phyloP scores from a whole-genome alignment of 1,140 invertebrate species.

The Choristoneura fumiferana region DNA sequence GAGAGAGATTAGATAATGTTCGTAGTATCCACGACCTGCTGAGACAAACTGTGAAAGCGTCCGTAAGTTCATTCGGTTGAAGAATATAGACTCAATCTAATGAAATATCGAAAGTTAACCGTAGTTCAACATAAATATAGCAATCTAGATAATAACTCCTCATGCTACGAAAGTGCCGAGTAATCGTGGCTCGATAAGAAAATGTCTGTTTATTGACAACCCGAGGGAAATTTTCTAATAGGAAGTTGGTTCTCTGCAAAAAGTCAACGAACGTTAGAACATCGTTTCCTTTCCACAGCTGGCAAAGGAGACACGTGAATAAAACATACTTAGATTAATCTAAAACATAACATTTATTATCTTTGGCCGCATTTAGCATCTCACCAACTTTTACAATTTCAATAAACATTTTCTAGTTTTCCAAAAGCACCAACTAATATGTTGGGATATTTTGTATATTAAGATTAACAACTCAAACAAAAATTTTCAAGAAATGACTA shows the following conservation, averaged over 20 bases:
- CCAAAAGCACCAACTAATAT: too few species aligned
- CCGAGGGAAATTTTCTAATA: neutral
- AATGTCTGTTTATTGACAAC: neutral
- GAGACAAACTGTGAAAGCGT: slow-evolving; percentile 14
- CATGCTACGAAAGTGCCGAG: slow-evolving; percentile 20
- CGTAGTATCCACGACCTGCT: neutral
- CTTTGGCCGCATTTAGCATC: slow-evolving; percentile 17
- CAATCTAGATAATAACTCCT: slow-evolving; percentile 25
- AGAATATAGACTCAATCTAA: slow-evolving; percentile 29
- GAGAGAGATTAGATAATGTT: too few species aligned
- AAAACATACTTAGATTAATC: neutral
- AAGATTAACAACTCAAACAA: too few species aligned
- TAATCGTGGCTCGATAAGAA: neutral
- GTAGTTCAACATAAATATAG: slow-evolving; percentile 33
- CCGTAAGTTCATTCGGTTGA: slow-evolving; percentile 1
- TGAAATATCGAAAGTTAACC: slow-evolving; percentile 46
- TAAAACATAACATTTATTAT: slow-evolving; percentile 16
- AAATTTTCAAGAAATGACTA: too few species aligned
- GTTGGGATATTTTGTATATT: too few species aligned
- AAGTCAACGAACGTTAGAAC: neutral
- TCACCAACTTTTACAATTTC: slow-evolving; percentile 3
- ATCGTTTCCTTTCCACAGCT: neutral
- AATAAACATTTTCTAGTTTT: neutral
- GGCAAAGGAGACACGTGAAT: neutral
- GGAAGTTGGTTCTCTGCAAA: neutral